These are phyloP conservation scores for Petrocephalus schoutedeni DNA, from an alignment of 2,797 vertebrate species.

Conservation along the genomic window DNA sequence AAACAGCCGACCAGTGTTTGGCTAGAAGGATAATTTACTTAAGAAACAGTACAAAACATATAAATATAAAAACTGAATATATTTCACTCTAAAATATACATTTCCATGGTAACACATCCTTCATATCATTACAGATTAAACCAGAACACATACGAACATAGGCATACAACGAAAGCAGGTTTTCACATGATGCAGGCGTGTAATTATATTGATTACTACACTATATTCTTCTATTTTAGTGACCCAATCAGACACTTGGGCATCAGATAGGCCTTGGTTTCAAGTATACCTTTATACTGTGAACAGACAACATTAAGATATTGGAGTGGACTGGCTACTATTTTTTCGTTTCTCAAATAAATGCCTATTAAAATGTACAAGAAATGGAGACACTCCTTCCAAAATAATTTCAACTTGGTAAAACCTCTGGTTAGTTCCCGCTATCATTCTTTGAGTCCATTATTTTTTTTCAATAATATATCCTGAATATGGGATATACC, in stretches of 20 bases:
- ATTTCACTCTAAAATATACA: conserved; percentile 16
- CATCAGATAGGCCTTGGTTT: conserved; percentile 16
- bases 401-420: conserved; percentile 10
- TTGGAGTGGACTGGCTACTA: not conserved
- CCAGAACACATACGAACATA: conserved; percentile 3
- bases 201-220: not conserved
- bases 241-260: not conserved
- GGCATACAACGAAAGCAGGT: not conserved
- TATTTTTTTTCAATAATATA: not conserved
- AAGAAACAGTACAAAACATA: conserved; percentile 43
- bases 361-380: conserved; percentile 35
- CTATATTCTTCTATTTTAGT: not conserved
- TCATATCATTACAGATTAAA: conserved; percentile 16
- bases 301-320: conserved; percentile 32
- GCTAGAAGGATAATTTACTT: conserved; percentile 40
- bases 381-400: conserved; percentile 25
- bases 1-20: not conserved
- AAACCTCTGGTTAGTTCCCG: not conserved
- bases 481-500: not conserved
- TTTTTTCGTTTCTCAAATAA: conserved; percentile 28
- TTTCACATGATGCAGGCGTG: too few relatives aligned
- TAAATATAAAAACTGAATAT: conserved; percentile 39
- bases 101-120: conserved; percentile 25
- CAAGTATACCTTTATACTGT: not conserved
- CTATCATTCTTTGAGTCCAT: not conserved